Percentiles rank a stretch among this genome's conserved stretches.
These are phyloP conservation scores for Agrilus biguttatus DNA, from an alignment of 2,888 invertebrate genomes.

Conservation along the genomic window DNA sequence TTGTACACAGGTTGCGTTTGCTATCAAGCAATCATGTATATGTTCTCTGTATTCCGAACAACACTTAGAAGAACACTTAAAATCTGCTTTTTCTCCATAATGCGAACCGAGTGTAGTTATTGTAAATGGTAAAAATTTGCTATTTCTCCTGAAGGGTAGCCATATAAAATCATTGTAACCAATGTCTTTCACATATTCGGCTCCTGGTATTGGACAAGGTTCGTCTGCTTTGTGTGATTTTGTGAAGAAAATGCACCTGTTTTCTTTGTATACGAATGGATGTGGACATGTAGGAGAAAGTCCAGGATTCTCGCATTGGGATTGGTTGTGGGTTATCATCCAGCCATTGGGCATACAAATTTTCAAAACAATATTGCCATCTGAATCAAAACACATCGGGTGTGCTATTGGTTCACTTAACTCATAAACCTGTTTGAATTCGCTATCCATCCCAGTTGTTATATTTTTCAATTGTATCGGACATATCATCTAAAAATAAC, in stretches of 20 bases:
- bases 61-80: background rate
- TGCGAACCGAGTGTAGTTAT: constrained; percentile 12
- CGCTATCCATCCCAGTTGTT: too few relatives aligned
- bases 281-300: constrained; percentile 13
- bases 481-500: too few relatives aligned
- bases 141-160: constrained; percentile 16
- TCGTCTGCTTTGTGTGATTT: constrained; percentile 15
- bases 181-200: constrained; percentile 10
- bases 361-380: constrained; percentile 15
- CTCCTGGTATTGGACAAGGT: constrained; percentile 14
- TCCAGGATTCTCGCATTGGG: constrained; percentile 11
- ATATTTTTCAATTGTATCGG: too few relatives aligned
- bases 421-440: too few relatives aligned
- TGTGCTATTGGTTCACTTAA: background rate
- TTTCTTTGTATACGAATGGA: constrained; percentile 10
- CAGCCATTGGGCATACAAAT: constrained; percentile 20
- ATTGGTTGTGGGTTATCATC: constrained; percentile 15
- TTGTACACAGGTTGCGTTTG: constrained; percentile 1
- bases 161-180: constrained; percentile 12
- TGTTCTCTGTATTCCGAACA: constrained; percentile 2
- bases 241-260: constrained; percentile 24
- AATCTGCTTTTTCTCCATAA: constrained; percentile 11
- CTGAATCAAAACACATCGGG: constrained; percentile 22
- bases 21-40: constrained; percentile 11
- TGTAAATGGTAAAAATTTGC: constrained; percentile 14